phyloP scores from a whole-genome alignment of 2,797 vertebrate species.

The Oceanodroma leucorhoa region DNA sequence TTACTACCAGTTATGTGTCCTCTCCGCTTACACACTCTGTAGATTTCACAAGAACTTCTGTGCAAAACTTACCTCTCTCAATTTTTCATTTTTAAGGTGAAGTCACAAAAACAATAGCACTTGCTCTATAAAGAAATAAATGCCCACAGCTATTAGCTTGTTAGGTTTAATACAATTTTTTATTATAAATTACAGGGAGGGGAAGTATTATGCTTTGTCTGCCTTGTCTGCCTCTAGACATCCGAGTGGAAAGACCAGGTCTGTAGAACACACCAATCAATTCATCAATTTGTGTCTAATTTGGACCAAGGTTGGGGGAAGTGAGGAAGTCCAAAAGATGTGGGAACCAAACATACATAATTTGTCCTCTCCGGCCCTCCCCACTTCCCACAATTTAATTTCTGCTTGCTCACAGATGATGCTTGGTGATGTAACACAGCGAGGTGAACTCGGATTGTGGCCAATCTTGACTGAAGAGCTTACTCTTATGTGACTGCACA shows the following conservation, averaged over 20 bases:
- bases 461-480: background rate
- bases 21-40: background rate
- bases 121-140: background rate
- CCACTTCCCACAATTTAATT: background rate
- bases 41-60: background rate
- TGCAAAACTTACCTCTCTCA: background rate
- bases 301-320: background rate
- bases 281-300: background rate
- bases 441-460: background rate
- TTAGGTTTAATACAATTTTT: background rate
- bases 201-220: background rate
- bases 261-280: background rate
- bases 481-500: background rate
- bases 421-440: accelerated
- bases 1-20: background rate
- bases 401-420: background rate
- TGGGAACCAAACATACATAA: accelerated
- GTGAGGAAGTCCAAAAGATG: background rate
- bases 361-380: background rate
- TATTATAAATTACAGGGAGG: too few species aligned
- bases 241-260: background rate
- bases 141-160: background rate
- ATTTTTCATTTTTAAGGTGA: background rate
- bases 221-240: background rate
- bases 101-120: background rate